A percentile compares a stretch with the other conserved stretches of the same genome.
Conservation (phyloP, 2,797 vertebrate genomes). For the Brachymystax lenok region DNA sequence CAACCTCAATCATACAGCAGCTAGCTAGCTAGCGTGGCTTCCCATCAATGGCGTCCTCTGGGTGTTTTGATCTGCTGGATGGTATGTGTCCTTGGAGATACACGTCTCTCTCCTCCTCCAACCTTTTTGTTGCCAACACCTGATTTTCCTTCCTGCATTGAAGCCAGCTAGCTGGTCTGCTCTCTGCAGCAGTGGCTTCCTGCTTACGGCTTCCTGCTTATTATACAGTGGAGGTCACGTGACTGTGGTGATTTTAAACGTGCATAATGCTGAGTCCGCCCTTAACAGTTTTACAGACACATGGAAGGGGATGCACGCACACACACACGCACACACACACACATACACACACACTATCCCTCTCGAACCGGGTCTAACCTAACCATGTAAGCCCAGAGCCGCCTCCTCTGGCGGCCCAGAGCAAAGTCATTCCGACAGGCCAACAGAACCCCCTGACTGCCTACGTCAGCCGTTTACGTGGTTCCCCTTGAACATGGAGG, state of each 20-base stretch:
- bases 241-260: neutral
- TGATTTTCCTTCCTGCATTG: slow-evolving; percentile 62
- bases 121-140: slow-evolving; percentile 68
- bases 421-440: slow-evolving; percentile 34
- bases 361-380: slow-evolving; percentile 1
- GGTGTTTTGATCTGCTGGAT: slow-evolving; percentile 74
- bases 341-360: slow-evolving; percentile 1
- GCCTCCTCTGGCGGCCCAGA: slow-evolving; percentile 22
- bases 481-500: slow-evolving; percentile 50
- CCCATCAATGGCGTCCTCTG: slow-evolving; percentile 74
- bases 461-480: slow-evolving; percentile 49
- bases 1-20: slow-evolving; percentile 31
- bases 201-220: neutral
- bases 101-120: slow-evolving; percentile 63
- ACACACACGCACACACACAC: neutral
- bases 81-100: slow-evolving; percentile 79
- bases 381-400: slow-evolving; percentile 11
- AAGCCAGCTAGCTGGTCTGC: slow-evolving; percentile 13
- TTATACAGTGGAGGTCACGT: neutral
- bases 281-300: neutral
- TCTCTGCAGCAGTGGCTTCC: neutral
- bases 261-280: neutral
- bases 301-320: neutral
- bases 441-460: slow-evolving; percentile 40
- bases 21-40: slow-evolving; percentile 61